Evolutionary conservation across 2,888 invertebrate genomes (phyloP).

Genomic region (Habrosyne pyritoides): DNA sequence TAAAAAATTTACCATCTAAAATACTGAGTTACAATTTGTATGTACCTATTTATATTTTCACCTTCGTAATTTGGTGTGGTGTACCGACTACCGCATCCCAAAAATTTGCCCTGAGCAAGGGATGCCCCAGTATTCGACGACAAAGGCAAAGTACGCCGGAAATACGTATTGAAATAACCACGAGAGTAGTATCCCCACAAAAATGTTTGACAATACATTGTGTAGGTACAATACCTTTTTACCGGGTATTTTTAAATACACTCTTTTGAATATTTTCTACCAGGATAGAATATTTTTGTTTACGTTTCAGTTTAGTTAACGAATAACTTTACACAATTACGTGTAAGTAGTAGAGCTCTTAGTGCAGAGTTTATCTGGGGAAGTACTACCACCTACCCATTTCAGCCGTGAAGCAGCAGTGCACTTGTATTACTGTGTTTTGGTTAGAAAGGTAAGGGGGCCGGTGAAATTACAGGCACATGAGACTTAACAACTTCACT

Average conservation of each 20-base stretch:
- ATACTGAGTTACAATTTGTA: not conserved
- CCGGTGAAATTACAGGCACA: no score
- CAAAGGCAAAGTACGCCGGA: slow-evolving; percentile 32
- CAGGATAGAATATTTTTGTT: not conserved
- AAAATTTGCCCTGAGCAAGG: slow-evolving; percentile 38
- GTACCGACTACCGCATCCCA: slow-evolving; percentile 36
- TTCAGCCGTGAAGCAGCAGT: no score
- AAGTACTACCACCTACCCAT: no score
- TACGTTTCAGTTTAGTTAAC: no score
- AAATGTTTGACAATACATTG: slow-evolving; percentile 16
- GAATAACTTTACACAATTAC: no score
- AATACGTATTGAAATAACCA: slow-evolving; percentile 23
- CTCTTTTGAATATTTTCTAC: not conserved
- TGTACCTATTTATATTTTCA: not conserved
- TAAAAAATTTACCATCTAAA: not conserved
- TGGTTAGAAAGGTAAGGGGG: no score
- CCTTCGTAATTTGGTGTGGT: slow-evolving; percentile 29
- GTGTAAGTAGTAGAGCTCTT: no score
- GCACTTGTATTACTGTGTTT: no score
- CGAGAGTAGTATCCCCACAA: slow-evolving; percentile 15
- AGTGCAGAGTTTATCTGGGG: no score
- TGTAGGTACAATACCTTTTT: not conserved
- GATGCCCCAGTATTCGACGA: slow-evolving; percentile 37
- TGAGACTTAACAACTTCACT: no score
- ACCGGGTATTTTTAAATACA: no score